Evolutionary conservation across 2,888 invertebrate genomes (phyloP).

Genomic region (Sarcophaga variegata): DNA sequence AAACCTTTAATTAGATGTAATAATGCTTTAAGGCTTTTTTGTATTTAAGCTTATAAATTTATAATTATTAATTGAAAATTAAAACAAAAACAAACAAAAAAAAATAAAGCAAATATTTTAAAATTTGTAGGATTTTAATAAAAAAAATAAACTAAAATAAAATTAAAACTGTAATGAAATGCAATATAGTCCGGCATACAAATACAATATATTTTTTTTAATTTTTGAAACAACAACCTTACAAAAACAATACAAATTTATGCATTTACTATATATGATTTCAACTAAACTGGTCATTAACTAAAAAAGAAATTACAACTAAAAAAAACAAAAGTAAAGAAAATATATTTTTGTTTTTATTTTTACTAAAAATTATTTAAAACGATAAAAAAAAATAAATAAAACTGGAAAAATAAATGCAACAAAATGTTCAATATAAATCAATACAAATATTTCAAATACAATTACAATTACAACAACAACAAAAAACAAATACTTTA

Average conservation of each 20-base stretch:
- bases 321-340: conserved; percentile 19
- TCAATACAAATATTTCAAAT: conserved; percentile 58
- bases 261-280: conserved; percentile 51
- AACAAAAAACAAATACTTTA: conserved; percentile 5
- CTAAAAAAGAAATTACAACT: neutral
- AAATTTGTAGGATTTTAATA: conserved; percentile 22
- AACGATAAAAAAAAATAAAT: conserved; percentile 58
- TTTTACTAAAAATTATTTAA: conserved; percentile 38
- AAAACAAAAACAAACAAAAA: conserved; percentile 44
- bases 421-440: conserved; percentile 68
- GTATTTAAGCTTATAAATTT: conserved; percentile 69
- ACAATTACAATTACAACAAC: conserved; percentile 35
- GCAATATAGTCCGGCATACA: neutral
- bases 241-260: neutral
- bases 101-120: neutral
- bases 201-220: conserved; percentile 10
- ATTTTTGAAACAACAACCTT: conserved; percentile 1
- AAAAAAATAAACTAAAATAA: conserved; percentile 32
- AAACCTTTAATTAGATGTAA: conserved; percentile 68
- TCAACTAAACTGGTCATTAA: conserved; percentile 5
- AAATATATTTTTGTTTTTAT: conserved; percentile 48
- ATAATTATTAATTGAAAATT: conserved; percentile 64
- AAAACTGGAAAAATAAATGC: conserved; percentile 67
- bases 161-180: neutral
- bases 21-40: conserved; percentile 75